phyloP scores from a whole-genome alignment of 2,888 invertebrate genomes.

The Crocallis elinguaria region DNA sequence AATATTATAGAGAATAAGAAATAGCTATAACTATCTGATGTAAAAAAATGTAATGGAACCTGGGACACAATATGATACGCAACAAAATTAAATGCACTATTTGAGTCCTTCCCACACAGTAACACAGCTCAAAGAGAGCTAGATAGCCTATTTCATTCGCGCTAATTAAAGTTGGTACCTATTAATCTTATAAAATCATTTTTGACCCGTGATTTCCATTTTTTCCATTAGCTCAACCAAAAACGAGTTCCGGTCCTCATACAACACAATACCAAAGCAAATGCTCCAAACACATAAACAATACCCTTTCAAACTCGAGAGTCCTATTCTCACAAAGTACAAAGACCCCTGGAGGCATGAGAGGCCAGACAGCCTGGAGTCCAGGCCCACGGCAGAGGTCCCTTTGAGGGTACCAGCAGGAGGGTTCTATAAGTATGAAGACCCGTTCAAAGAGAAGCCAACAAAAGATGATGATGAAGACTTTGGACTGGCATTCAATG shows the following conservation, averaged over 20 bases:
- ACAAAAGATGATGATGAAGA: conserved; percentile 48
- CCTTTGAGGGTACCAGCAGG: conserved; percentile 67
- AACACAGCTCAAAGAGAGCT: no score
- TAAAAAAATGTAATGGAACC: no score
- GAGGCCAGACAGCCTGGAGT: conserved; percentile 48
- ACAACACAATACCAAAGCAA: conserved; percentile 51
- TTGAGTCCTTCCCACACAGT: no score
- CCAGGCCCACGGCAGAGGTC: conserved; percentile 60
- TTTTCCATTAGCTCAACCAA: conserved; percentile 49
- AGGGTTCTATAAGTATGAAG: conserved; percentile 64
- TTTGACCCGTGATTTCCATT: neutral
- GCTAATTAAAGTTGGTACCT: no score
- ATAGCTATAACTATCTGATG: no score
- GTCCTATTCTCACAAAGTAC: conserved; percentile 45
- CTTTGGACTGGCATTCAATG: conserved; percentile 51
- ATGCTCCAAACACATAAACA: conserved; percentile 46
- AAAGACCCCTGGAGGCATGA: conserved; percentile 50
- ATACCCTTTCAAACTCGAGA: conserved; percentile 66
- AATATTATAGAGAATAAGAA: no score
- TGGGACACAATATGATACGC: no score
- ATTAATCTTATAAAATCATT: neutral
- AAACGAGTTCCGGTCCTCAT: conserved; percentile 45
- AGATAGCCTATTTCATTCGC: no score
- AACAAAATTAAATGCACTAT: no score
- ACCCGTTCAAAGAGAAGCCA: conserved; percentile 63